Conservation (phyloP, 2,113 vertebrate genomes). For the Empidonax traillii region DNA sequence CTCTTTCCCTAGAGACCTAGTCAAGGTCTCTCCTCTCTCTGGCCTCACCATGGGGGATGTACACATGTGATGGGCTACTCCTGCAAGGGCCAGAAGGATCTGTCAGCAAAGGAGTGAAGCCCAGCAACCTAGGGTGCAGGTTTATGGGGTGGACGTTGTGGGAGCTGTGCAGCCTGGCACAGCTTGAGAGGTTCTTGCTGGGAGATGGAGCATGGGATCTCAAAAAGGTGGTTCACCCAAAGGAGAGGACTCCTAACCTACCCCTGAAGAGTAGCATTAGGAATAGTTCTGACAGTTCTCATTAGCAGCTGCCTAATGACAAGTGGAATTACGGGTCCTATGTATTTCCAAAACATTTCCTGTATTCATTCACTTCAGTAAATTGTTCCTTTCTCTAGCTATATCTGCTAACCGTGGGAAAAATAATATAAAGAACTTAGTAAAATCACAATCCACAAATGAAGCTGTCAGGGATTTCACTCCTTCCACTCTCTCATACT, state of each 20-base stretch:
- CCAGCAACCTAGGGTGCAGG: fast-evolving
- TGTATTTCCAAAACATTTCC: not conserved
- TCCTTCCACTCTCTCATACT: not conserved
- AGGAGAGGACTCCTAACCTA: not conserved
- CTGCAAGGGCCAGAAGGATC: not conserved
- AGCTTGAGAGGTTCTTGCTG: not conserved
- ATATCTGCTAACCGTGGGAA: not conserved
- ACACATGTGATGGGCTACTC: not conserved
- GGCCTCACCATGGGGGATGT: not conserved
- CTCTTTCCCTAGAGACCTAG: not conserved
- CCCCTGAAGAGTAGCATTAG: not conserved
- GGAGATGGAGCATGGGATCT: not conserved
- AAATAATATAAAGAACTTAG: not conserved
- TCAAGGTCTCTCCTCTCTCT: not conserved
- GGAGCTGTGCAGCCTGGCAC: not conserved
- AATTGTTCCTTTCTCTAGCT: not conserved
- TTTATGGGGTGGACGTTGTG: not conserved
- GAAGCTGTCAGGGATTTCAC: not conserved
- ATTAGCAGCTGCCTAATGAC: not conserved
- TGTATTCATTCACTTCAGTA: not conserved
- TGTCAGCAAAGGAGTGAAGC: not conserved
- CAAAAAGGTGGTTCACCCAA: not conserved
- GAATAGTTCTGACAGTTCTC: not conserved
- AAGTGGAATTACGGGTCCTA: not conserved
- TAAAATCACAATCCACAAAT: not conserved